A percentile compares a stretch with the other conserved stretches of the same genome.
Conservation (phyloP, 2,888 invertebrate genomes). For the Eucera pruinosa region DNA sequence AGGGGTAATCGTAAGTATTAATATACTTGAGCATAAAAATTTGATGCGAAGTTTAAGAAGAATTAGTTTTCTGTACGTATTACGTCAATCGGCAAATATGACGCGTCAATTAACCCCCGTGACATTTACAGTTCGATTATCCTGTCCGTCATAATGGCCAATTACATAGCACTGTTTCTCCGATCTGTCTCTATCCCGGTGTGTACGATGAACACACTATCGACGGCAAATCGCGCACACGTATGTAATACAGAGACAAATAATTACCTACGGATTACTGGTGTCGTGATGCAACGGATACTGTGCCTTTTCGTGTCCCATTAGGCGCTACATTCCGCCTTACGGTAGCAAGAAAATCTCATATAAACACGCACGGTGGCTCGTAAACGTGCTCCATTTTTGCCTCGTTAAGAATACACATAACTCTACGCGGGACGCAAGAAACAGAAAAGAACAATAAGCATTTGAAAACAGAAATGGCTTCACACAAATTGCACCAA, state of each 20-base stretch:
- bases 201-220: conserved; percentile 42
- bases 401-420: not conserved
- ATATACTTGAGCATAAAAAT: not conserved
- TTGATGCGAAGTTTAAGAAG: not conserved
- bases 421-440: not conserved
- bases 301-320: conserved; percentile 57
- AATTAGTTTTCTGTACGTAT: conserved; percentile 1
- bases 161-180: conserved; percentile 59
- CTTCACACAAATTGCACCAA: not conserved
- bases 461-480: not conserved
- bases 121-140: conserved; percentile 69
- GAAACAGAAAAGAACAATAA: conserved; percentile 6
- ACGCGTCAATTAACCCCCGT: conserved; percentile 58
- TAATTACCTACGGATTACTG: conserved; percentile 61
- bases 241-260: conserved; percentile 63
- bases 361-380: conserved; percentile 62
- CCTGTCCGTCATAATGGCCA: conserved; percentile 63
- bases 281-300: conserved; percentile 55
- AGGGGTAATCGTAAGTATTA: too few relatives aligned
- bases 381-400: conserved; percentile 5
- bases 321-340: conserved; percentile 26
- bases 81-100: conserved; percentile 46
- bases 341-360: conserved; percentile 58
- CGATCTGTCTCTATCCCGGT: conserved; percentile 43
- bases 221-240: conserved; percentile 41